These are phyloP conservation scores for Acanthosoma haemorrhoidale DNA, from an alignment of 2,888 invertebrate species.

Conservation along the genomic window DNA sequence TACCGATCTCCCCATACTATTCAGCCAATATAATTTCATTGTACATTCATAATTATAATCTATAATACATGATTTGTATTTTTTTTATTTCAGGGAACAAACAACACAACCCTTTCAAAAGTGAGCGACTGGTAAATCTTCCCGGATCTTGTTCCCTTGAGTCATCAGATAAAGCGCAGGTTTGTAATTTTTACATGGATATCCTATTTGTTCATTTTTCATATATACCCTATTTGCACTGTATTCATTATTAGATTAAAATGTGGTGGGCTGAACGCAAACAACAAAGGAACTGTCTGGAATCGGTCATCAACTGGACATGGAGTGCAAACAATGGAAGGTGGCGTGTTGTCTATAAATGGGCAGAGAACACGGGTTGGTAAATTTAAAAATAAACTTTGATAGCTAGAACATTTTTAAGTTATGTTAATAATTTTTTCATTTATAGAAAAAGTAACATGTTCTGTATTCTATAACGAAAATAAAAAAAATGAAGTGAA, in stretches of 20 bases:
- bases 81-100: background rate
- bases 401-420: background rate
- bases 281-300: background rate
- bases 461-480: conserved; percentile 24
- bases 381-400: background rate
- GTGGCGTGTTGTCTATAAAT: background rate
- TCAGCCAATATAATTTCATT: too few species aligned
- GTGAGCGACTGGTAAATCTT: background rate
- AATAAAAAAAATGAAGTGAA: background rate
- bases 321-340: background rate
- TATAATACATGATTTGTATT: background rate
- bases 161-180: background rate
- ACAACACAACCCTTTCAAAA: background rate
- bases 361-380: background rate
- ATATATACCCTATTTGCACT: background rate
- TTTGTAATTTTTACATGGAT: background rate
- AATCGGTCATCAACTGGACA: background rate
- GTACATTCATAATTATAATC: too few species aligned
- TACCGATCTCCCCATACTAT: too few species aligned
- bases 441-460: background rate
- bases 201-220: background rate
- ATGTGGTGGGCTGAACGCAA: background rate
- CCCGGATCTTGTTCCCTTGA: background rate
- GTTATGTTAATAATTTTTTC: background rate
- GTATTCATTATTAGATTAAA: background rate